These are phyloP conservation scores for Dexiosoma caninum DNA, from an alignment of 2,888 invertebrate genomes.

Conservation along the genomic window DNA sequence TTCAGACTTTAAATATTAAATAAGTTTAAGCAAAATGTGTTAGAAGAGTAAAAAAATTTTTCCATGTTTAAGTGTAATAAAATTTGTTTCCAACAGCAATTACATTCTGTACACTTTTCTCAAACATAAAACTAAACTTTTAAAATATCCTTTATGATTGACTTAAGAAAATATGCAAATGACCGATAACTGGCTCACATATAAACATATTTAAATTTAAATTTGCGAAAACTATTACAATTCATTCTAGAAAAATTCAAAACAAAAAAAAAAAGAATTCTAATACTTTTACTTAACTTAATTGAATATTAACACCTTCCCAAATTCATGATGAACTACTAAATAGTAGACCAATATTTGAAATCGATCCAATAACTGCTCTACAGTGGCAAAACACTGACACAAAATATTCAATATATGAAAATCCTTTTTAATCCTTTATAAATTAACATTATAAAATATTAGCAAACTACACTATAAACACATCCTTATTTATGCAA, in stretches of 20 bases:
- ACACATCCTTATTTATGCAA: not conserved
- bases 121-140: not conserved
- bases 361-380: not conserved
- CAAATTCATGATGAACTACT: not conserved
- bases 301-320: conserved; percentile 11
- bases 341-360: not conserved
- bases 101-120: not conserved
- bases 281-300: not conserved
- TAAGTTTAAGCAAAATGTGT: not conserved
- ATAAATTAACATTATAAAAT: conserved; percentile 40
- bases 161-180: not conserved
- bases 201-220: not conserved
- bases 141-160: too few relatives aligned
- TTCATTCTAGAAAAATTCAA: not conserved
- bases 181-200: not conserved
- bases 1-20: not conserved
- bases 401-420: not conserved
- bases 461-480: not conserved
- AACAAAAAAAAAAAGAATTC: not conserved
- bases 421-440: conserved; percentile 47
- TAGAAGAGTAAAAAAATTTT: not conserved
- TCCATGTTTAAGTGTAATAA: not conserved
- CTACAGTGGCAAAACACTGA: not conserved
- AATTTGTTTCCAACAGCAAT: not conserved
- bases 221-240: not conserved